A percentile compares a stretch with the other conserved stretches of the same genome.
Evolutionary conservation across 2,113 vertebrate genomes (phyloP).

Genomic region (Rhipidura dahli): DNA sequence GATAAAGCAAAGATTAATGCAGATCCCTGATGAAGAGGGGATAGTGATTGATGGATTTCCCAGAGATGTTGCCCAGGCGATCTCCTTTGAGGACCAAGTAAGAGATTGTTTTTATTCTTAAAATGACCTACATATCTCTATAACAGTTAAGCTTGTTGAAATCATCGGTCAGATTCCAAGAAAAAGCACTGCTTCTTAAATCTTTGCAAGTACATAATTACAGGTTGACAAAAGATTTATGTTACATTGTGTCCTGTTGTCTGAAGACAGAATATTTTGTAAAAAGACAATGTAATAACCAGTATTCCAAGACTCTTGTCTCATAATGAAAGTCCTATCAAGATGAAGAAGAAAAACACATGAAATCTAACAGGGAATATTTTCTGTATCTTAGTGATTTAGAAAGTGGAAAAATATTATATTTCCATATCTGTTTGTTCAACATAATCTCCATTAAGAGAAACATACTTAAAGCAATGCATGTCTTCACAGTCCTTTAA

Average conservation of each 20-base stretch:
- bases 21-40: conserved; percentile 92
- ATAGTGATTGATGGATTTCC: conserved; percentile 98
- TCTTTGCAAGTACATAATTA: not conserved
- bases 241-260: not conserved
- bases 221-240: not conserved
- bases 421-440: not conserved
- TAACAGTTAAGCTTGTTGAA: not conserved
- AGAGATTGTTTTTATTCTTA: conserved; percentile 62
- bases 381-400: not conserved
- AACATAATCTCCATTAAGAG: not conserved
- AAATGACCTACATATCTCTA: not conserved
- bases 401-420: not conserved
- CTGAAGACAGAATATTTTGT: not conserved
- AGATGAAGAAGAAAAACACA: not conserved
- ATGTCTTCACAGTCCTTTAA: not conserved
- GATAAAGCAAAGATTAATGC: conserved; percentile 98
- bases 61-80: conserved; percentile 92
- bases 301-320: not conserved
- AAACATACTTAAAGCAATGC: not conserved
- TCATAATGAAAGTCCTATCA: not conserved
- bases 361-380: not conserved
- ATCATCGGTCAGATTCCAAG: not conserved
- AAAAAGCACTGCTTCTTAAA: conserved; percentile 22
- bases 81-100: conserved; percentile 98
- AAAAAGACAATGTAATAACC: not conserved